A percentile compares a stretch with the other conserved stretches of the same genome.
Evolutionary conservation across 2,113 vertebrate genomes (phyloP).

Genomic region (Hyaena hyaena): DNA sequence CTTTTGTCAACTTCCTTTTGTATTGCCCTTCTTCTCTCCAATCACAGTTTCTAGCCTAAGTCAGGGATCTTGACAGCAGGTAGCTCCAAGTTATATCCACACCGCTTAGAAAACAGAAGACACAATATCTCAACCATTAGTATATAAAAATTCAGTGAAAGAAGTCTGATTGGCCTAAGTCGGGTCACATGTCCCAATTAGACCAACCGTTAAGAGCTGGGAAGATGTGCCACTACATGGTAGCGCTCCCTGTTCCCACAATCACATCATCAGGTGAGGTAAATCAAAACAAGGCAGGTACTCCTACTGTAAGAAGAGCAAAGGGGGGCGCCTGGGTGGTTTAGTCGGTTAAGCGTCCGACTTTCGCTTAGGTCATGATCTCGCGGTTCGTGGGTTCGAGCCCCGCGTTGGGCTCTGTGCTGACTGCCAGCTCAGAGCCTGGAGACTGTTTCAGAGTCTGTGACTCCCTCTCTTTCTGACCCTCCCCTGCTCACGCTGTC

Average conservation of each 20-base stretch:
- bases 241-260: not conserved
- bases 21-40: not conserved
- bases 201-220: not conserved
- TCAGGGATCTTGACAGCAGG: not conserved
- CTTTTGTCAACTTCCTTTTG: not conserved
- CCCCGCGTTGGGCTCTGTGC: no score
- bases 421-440: no score
- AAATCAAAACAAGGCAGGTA: not conserved
- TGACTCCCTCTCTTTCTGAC: no score
- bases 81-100: not conserved
- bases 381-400: no score
- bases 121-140: not conserved
- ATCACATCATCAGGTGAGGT: not conserved
- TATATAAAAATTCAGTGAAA: not conserved
- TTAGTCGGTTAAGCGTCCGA: no score
- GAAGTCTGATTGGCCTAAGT: not conserved
- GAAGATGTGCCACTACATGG: no score
- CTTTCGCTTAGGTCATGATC: no score
- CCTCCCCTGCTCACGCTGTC: no score
- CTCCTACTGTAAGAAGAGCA: not conserved
- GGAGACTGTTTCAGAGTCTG: no score
- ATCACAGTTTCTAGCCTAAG: not conserved
- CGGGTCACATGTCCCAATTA: not conserved
- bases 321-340: not conserved
- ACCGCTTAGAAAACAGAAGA: not conserved